Percentiles rank a stretch among this genome's conserved stretches.
Conservation (phyloP, 2,797 vertebrate genomes). For the Limnodromus scolopaceus region DNA sequence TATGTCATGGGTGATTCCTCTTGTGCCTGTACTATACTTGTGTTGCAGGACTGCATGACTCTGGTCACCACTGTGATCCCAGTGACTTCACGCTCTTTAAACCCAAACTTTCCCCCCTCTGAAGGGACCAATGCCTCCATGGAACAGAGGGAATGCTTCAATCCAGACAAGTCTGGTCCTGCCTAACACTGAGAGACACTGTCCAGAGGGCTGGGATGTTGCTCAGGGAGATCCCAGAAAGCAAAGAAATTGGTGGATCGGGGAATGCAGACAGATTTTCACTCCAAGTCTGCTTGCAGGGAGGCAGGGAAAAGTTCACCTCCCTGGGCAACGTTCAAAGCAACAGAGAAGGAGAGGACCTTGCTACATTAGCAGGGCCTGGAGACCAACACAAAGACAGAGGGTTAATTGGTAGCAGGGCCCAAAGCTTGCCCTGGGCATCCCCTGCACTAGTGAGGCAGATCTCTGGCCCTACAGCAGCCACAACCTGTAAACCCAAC, state of each 20-base stretch:
- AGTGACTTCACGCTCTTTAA: slow-evolving; percentile 40
- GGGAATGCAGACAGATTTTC: not conserved
- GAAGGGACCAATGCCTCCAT: not conserved
- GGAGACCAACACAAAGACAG: not conserved
- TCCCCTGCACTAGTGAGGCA: not conserved
- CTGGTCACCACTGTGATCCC: slow-evolving; percentile 19
- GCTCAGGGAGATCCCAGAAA: slow-evolving; percentile 18
- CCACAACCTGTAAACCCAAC: not conserved
- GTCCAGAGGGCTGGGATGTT: not conserved
- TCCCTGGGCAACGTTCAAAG: not conserved
- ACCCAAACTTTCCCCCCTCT: not conserved
- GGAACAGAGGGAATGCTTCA: not conserved
- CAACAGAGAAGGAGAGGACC: not conserved
- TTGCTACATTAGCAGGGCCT: not conserved
- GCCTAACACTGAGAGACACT: not conserved
- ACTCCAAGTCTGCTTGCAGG: not conserved
- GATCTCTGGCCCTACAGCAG: not conserved
- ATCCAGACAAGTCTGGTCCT: not conserved
- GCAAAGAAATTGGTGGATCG: not conserved
- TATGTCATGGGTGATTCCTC: not conserved
- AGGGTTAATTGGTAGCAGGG: not conserved
- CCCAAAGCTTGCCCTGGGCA: not conserved
- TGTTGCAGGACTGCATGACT: not conserved
- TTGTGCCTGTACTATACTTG: not conserved
- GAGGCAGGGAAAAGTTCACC: not conserved